These are phyloP conservation scores for Chelidonichthys spinosus DNA, from an alignment of 2,797 vertebrate species.

Conservation along the genomic window DNA sequence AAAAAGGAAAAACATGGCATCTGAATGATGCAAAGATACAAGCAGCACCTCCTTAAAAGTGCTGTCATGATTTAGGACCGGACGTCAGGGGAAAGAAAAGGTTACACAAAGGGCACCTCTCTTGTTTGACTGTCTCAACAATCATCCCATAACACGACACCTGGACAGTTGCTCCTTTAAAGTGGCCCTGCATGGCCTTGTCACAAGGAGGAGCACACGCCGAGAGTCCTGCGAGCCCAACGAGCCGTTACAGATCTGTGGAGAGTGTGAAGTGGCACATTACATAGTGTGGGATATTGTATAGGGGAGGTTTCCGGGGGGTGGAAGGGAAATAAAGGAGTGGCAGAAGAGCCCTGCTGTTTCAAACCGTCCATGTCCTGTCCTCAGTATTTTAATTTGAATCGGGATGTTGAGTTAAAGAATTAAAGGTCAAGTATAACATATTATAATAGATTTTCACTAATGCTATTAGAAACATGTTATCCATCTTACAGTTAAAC, in stretches of 20 bases:
- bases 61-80: constrained; percentile 42
- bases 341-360: constrained; percentile 20
- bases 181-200: constrained; percentile 52
- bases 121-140: constrained; percentile 73
- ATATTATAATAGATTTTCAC: neutral
- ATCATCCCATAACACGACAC: constrained; percentile 63
- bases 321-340: constrained; percentile 6
- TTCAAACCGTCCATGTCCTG: constrained; percentile 43
- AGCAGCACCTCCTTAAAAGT: constrained; percentile 44
- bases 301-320: constrained; percentile 24
- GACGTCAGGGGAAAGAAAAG: constrained; percentile 60
- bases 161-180: constrained; percentile 62
- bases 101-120: constrained; percentile 68
- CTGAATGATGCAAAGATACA: constrained; percentile 38
- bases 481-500: neutral
- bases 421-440: neutral
- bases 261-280: constrained; percentile 50
- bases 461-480: neutral
- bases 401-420: neutral
- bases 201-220: constrained; percentile 49
- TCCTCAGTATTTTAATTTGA: neutral
- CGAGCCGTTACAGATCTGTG: constrained; percentile 50
- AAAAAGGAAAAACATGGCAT: constrained; percentile 19
- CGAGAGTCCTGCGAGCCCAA: constrained; percentile 46
- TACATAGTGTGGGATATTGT: constrained; percentile 3